Base-by-base conservation (phyloP, 2,888 invertebrate genomes). In the Polydrusus pterygomalis region DNA sequence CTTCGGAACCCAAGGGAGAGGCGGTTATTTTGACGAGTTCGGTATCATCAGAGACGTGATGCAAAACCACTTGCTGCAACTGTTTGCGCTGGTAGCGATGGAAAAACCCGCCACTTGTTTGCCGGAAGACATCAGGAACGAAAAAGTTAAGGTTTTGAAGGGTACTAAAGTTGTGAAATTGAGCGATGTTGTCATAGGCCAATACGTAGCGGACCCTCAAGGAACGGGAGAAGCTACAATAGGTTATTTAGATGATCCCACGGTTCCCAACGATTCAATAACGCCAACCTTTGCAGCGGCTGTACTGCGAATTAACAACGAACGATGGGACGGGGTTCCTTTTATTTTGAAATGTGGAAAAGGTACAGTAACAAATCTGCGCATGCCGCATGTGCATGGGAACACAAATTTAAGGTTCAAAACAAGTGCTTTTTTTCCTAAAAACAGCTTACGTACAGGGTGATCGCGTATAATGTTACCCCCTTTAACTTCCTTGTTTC, bases 21-120 rank as follows among this genome's bases (percentile, higher is more conserved):
- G 99, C 43, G 99, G 99, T 1, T 99, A 99, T 86, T 99, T 99
- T 88, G 98, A 99, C 88, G 94, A 96, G 85, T 99, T 97, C 89
- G 99, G 99, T 20, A 99, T 99, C 76, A 97, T 99, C 79, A 92
- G 99, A 56, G 99, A 99, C 89, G 98, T 99, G 0, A 99, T 99
- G 98, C 99, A 99, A 89, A 99, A 99, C 88, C 99, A 99, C 89
- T 89, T 99, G 80, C 89, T 99, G 81, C 99, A 99, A 90, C 98
- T 99, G 83, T 89, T 99, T 20, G 97, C 97, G 13, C 90, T 99
- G 79, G 96, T 98, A 80, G 99, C 99, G 49, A 99, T 99, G 99
- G 99, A 99, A 83, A 98, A 98, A 86, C 99, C 99, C 0, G 95
- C 96, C 0, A 94, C 96, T 15, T 92, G 96, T 74, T 94, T 95